Percentiles rank a stretch among this genome's conserved stretches.
Conservation (phyloP, 2,797 vertebrate genomes). For the Spondyliosoma cantharus region DNA sequence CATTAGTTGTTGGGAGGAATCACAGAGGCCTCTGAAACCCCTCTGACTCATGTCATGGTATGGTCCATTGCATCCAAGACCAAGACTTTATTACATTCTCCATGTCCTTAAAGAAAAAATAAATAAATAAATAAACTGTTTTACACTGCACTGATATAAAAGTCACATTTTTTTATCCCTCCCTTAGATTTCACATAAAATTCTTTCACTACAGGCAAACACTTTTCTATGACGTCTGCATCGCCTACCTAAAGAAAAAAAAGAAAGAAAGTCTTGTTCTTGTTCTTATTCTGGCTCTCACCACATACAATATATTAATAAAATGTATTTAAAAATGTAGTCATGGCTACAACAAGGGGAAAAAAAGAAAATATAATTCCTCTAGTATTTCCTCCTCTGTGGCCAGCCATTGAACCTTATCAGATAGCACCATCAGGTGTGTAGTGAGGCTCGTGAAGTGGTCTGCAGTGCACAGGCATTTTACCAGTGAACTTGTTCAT, state of each 20-base stretch:
- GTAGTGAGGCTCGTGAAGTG: background rate
- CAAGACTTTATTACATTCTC: slow-evolving; percentile 40
- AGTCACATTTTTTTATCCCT: background rate
- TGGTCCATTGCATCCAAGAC: slow-evolving; percentile 43
- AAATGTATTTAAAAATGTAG: background rate
- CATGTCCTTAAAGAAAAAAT: slow-evolving; percentile 19
- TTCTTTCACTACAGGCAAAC: background rate
- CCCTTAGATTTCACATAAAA: background rate
- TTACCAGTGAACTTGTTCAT: background rate
- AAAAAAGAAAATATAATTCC: background rate
- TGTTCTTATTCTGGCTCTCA: background rate
- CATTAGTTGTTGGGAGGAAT: slow-evolving; percentile 71
- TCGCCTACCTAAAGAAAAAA: background rate
- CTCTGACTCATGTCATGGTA: slow-evolving; percentile 48
- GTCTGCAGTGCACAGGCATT: background rate
- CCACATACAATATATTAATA: background rate
- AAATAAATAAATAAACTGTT: too few species aligned
- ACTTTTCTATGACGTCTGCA: background rate
- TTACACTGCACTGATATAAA: background rate
- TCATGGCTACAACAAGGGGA: background rate
- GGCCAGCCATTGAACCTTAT: background rate
- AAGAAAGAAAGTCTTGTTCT: background rate
- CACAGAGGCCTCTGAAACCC: slow-evolving; percentile 61
- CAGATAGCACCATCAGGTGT: background rate
- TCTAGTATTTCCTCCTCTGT: background rate